phyloP scores from a whole-genome alignment of 1,140 invertebrate genomes.

The Dryas iulia region DNA sequence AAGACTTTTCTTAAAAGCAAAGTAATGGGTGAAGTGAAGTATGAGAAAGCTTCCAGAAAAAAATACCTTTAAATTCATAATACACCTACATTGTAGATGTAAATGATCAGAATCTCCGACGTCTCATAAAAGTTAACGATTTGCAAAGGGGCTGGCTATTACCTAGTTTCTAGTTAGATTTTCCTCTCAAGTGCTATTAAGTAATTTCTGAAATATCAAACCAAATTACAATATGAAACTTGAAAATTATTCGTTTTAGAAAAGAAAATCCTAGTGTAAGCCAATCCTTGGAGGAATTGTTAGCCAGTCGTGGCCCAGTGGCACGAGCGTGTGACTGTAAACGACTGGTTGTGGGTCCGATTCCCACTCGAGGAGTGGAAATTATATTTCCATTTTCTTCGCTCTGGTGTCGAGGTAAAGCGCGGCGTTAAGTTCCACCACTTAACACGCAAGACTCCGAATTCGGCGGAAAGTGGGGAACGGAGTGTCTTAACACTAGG shows the following conservation, averaged over 20 bases:
- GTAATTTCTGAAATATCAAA: slow-evolving; percentile 7
- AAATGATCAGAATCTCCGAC: background rate
- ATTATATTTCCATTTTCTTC: too few relatives aligned
- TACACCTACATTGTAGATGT: background rate
- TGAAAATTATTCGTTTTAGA: background rate
- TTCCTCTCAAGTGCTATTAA: slow-evolving; percentile 10
- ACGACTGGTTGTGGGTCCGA: too few relatives aligned
- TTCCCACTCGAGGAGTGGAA: too few relatives aligned
- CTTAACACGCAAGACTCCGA: too few relatives aligned
- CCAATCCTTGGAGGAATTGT: too few relatives aligned
- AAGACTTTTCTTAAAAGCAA: background rate
- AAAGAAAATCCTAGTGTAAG: background rate
- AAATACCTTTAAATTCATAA: background rate
- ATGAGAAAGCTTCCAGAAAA: background rate
- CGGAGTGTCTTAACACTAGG: too few relatives aligned
- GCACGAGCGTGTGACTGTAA: too few relatives aligned
- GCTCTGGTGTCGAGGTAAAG: too few relatives aligned
- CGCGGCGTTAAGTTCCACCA: too few relatives aligned
- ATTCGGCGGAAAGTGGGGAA: too few relatives aligned
- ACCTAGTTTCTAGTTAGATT: slow-evolving; percentile 9
- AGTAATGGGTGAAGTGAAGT: background rate
- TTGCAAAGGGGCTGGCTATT: background rate
- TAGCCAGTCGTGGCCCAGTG: too few relatives aligned
- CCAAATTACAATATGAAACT: background rate
- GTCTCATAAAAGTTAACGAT: background rate